A percentile compares a stretch with the other conserved stretches of the same genome.
phyloP scores from a whole-genome alignment of 1,140 invertebrate species.

The Drosophila aff. region DNA sequence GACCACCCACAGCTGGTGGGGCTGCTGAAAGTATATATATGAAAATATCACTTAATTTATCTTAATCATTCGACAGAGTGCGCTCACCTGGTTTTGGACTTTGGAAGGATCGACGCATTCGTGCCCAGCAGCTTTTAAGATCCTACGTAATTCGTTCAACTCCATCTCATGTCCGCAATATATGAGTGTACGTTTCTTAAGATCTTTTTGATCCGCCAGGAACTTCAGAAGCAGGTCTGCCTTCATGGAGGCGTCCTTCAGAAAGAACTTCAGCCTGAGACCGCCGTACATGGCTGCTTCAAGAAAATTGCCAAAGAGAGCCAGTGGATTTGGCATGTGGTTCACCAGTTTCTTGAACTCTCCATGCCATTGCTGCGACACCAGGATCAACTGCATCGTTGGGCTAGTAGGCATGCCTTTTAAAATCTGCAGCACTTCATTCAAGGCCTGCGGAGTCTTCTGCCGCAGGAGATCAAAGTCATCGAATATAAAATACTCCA shows the following conservation, averaged over 20 bases:
- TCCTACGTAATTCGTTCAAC: not conserved
- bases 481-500: constrained; percentile 49
- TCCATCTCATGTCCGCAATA: constrained; percentile 41
- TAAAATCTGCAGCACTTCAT: constrained; percentile 12
- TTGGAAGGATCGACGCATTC: constrained; percentile 26
- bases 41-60: not conserved
- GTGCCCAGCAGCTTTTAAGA: constrained; percentile 7
- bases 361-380: constrained; percentile 58
- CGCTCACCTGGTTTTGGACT: constrained; percentile 10
- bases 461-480: constrained; percentile 49
- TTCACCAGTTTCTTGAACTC: constrained; percentile 25
- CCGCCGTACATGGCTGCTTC: constrained; percentile 61
- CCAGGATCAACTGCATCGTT: constrained; percentile 30
- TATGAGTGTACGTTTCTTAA: constrained; percentile 33
- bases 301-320: constrained; percentile 56
- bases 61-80: not conserved
- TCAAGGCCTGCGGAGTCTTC: not conserved
- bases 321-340: constrained; percentile 13
- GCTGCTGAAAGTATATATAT: constrained; percentile 8
- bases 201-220: not conserved
- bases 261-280: constrained; percentile 20
- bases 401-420: not conserved
- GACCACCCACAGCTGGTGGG: constrained; percentile 35
- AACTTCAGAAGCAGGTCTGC: not conserved
- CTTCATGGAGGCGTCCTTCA: constrained; percentile 24